Evolutionary conservation across 1,140 invertebrate species (phyloP).

Genomic region (Nasonia vitripennis): DNA sequence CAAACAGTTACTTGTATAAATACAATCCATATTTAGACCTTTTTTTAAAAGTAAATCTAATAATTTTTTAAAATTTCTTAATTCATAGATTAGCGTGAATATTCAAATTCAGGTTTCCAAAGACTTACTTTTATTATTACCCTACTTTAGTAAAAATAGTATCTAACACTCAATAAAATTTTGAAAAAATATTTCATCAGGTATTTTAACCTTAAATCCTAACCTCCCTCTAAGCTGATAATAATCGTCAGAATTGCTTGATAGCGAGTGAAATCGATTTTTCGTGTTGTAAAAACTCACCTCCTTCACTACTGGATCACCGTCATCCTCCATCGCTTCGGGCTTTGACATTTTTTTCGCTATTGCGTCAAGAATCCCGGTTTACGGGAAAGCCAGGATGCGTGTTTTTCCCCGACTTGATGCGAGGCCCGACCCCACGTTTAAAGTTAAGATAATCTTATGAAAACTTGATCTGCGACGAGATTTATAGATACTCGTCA

Average conservation of each 20-base stretch:
- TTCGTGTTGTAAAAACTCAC: slow-evolving; percentile 51
- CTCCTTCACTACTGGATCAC: slow-evolving; percentile 68
- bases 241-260: not conserved
- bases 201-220: slow-evolving; percentile 12
- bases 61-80: too few relatives aligned
- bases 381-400: not conserved
- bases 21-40: not conserved
- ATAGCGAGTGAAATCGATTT: not conserved
- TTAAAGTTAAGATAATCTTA: slow-evolving; percentile 25
- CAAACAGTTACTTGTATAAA: not conserved
- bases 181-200: not conserved
- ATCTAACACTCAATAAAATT: too few relatives aligned
- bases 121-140: too few relatives aligned
- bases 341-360: slow-evolving; percentile 51
- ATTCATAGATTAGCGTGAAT: too few relatives aligned
- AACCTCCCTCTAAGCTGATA: not conserved
- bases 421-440: not conserved
- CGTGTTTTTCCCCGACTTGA: too few relatives aligned
- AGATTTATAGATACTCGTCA: not conserved
- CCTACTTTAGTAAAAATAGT: too few relatives aligned
- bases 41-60: not conserved
- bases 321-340: slow-evolving; percentile 60
- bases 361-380: not conserved
- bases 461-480: not conserved
- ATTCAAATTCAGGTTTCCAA: too few relatives aligned